A percentile compares a stretch with the other conserved stretches of the same genome.
Evolutionary conservation across 2,888 invertebrate species (phyloP).

Genomic region (Sarcophaga carnaria): DNA sequence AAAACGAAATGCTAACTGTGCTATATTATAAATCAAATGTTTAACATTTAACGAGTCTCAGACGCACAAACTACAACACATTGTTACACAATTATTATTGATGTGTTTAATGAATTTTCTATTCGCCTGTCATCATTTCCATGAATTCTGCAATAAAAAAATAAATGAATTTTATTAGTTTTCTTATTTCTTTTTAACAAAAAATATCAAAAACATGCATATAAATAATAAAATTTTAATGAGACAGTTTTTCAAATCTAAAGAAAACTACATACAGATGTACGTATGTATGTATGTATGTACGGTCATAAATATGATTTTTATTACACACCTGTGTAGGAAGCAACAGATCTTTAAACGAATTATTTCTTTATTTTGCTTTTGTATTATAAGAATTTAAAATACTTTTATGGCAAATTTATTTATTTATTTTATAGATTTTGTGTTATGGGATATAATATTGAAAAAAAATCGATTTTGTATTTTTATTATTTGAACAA

Average conservation of each 20-base stretch:
- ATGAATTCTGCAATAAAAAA: constrained; percentile 91
- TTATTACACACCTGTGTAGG: too few relatives aligned
- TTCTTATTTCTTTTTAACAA: not conserved
- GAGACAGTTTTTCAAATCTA: constrained; percentile 13
- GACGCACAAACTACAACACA: not conserved
- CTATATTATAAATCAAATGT: constrained; percentile 24
- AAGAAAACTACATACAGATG: not conserved
- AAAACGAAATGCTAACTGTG: constrained; percentile 28
- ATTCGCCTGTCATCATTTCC: constrained; percentile 98
- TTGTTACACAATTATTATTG: not conserved
- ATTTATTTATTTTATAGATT: too few relatives aligned
- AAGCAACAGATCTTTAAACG: not conserved
- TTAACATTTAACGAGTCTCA: constrained; percentile 38
- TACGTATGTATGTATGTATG: not conserved
- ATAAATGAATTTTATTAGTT: not conserved
- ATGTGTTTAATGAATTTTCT: constrained; percentile 73
- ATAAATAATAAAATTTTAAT: constrained; percentile 40
- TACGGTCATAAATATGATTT: not conserved
- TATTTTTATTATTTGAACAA: too few relatives aligned
- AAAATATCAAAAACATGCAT: constrained; percentile 6
- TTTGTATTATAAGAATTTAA: too few relatives aligned
- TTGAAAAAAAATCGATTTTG: too few relatives aligned
- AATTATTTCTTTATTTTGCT: not conserved
- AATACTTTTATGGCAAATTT: too few relatives aligned
- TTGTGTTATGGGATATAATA: too few relatives aligned